Base-by-base conservation (phyloP, 1,140 invertebrate species). In the Caenorhabditis inopinata region DNA sequence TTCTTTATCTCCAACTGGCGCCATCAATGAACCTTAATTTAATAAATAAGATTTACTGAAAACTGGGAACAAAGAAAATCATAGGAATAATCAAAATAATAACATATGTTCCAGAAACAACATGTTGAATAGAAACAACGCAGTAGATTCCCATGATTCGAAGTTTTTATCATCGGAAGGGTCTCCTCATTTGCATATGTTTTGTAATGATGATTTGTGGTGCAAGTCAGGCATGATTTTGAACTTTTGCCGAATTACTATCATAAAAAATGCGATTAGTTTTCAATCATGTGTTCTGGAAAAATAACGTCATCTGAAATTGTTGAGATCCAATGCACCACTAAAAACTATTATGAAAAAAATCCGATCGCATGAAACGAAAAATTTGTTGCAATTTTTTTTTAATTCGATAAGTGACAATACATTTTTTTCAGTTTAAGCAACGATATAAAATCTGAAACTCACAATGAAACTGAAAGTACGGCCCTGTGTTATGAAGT, bases 171-270 rank as follows among this genome's bases (percentile, higher is more conserved):
- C 27, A 32, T 9, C 18, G 32, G 7, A 68, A 35, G 23, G 58
- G 58, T n/a, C 27, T 38, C 32, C 32, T 68, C 7, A 68, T 68
- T 68, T 68, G 32, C 58, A 68, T 68, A 68, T 38, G 58, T 68
- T 68, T 68, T 35, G 58, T 38, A 21, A 11, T 9, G 58, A 1
- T 68, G 58, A 68, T 68, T 68, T 68, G 58, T 68, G 58, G n/a
- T 68, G 58, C 58, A 9, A 58, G 4, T 23, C 16, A 2, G 23
- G 5, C 18, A 62, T 16, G 29, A 68, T 68, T 68, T 38, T 68
- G 58, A 68, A 68, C 58, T 68, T 32, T 68, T 2, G 25, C 11
- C 51, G 27, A n/a, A n/a, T 2, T 2, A 25, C 14, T 42, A 14
- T 14, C 14, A 7, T n/a, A 25, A 58, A 21, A 32, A 58, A 21